These are phyloP conservation scores for Catalaphyllia jardinei DNA, from an alignment of 64 coral and sea anemone species.

Conservation along the genomic window DNA sequence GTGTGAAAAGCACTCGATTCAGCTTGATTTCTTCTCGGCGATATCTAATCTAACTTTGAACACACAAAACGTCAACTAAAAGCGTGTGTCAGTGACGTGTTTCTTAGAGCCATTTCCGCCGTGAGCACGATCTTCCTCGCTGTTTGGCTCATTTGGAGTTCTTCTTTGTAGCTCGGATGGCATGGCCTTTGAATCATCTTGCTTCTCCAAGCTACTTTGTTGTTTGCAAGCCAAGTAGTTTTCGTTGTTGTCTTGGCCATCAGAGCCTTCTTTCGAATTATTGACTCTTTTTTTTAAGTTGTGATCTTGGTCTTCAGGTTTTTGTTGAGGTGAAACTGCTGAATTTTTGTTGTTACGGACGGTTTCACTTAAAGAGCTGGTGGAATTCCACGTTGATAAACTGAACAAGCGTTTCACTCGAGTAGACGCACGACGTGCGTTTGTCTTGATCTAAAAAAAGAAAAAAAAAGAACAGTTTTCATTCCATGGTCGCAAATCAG, in stretches of 20 bases:
- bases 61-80: neutral
- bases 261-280: neutral
- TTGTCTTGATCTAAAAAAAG: neutral
- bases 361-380: neutral
- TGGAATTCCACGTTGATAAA: neutral
- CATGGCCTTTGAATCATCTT: neutral
- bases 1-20: too few species aligned
- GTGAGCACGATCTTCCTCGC: neutral
- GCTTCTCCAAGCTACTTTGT: neutral
- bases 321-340: too few species aligned
- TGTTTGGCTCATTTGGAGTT: neutral
- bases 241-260: neutral
- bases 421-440: neutral
- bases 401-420: conserved; percentile 27
- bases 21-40: too few species aligned
- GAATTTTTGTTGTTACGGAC: neutral
- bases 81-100: neutral
- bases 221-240: neutral
- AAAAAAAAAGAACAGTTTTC: neutral
- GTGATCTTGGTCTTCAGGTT: neutral
- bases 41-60: too few species aligned
- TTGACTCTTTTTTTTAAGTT: neutral
- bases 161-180: neutral
- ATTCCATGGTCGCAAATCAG: neutral
- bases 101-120: neutral